These are phyloP conservation scores for Pantelozetes paolii DNA, from an alignment of 2,888 invertebrate species.

Conservation along the genomic window DNA sequence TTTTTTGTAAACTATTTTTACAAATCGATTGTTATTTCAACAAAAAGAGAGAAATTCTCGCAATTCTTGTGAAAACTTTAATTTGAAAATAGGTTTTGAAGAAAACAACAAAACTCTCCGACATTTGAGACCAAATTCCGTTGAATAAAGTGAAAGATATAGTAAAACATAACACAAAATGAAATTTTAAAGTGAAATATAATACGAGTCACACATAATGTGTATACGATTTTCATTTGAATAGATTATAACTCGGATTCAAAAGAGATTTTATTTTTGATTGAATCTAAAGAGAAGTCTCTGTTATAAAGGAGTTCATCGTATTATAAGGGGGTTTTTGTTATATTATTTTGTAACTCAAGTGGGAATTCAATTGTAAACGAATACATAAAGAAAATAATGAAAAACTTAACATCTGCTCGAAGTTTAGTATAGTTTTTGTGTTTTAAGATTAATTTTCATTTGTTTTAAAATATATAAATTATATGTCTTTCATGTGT, in stretches of 20 bases:
- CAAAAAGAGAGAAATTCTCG: no score
- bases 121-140: constrained; percentile 5
- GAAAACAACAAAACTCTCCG: not conserved
- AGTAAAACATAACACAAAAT: not conserved
- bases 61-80: no score
- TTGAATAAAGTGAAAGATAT: not conserved
- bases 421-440: not conserved
- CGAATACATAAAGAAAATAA: not conserved
- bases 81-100: not conserved
- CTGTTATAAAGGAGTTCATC: not conserved
- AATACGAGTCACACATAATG: constrained; percentile 17
- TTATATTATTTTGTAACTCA: not conserved
- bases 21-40: no score
- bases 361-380: constrained; percentile 18
- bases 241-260: constrained; percentile 2
- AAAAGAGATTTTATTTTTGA: not conserved
- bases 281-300: constrained; percentile 1
- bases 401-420: constrained; percentile 25
- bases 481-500: not conserved
- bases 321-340: constrained; percentile 3
- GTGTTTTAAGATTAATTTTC: constrained; percentile 21
- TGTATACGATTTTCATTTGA: constrained; percentile 17
- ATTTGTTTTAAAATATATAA: constrained; percentile 16
- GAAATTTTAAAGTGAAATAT: constrained; percentile 18
- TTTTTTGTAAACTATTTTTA: no score